Conservation (phyloP, 2,797 vertebrate species). For the Pseudocheirus occidentalis region DNA sequence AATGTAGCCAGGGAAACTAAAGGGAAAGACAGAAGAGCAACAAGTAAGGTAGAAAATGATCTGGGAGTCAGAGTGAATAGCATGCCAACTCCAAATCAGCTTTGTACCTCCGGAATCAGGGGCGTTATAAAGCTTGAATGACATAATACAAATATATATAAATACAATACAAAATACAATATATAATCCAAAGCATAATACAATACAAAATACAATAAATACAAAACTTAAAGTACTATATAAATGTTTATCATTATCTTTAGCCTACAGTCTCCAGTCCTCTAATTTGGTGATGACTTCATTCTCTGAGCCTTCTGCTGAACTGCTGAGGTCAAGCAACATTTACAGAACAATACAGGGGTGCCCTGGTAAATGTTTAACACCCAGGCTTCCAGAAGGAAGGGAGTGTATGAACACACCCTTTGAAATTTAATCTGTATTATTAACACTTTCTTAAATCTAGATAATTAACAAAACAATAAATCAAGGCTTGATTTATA, state of each 20-base stretch:
- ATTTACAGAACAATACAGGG: neutral
- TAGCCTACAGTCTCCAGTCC: neutral
- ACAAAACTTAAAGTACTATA: neutral
- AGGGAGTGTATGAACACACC: neutral
- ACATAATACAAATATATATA: too few species aligned
- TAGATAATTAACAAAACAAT: neutral
- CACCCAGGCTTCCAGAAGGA: neutral
- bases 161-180: too few species aligned
- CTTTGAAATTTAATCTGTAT: neutral
- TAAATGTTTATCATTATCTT: neutral
- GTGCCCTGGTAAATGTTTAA: neutral
- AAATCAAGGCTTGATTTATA: neutral
- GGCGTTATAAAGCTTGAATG: neutral
- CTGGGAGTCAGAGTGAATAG: slow-evolving; percentile 2
- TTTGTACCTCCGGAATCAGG: neutral
- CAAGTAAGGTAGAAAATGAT: neutral
- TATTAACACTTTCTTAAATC: neutral
- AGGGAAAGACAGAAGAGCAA: neutral
- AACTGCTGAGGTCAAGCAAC: neutral
- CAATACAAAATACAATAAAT: too few species aligned
- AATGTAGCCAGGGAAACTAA: neutral
- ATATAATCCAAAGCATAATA: too few species aligned
- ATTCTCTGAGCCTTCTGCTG: neutral
- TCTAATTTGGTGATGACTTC: neutral
- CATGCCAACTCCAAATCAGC: neutral